phyloP scores from a whole-genome alignment of 2,888 invertebrate species.

The Scaptomyza cyrtandrae region DNA sequence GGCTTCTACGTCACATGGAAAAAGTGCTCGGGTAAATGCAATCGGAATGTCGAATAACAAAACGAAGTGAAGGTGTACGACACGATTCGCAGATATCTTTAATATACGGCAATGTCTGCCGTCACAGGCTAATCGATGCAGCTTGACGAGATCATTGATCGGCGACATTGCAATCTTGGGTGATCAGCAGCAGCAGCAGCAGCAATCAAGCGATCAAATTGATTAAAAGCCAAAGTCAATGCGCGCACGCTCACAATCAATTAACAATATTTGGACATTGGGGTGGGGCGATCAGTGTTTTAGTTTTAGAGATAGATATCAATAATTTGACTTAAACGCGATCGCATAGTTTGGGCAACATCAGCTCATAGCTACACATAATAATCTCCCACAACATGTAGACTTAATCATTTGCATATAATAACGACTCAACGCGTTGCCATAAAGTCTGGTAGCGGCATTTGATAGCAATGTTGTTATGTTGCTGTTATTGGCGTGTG shows the following conservation, averaged over 20 bases:
- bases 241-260: constrained; percentile 76
- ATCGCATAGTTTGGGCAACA: neutral
- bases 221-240: constrained; percentile 72
- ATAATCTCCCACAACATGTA: constrained; percentile 38
- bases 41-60: constrained; percentile 56
- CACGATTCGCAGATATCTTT: constrained; percentile 25
- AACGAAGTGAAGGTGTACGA: constrained; percentile 70
- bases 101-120: constrained; percentile 4
- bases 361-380: neutral
- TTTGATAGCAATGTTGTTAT: constrained; percentile 37
- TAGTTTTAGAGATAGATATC: constrained; percentile 55
- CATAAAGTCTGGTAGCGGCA: constrained; percentile 38
- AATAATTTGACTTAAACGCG: constrained; percentile 4
- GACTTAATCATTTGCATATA: constrained; percentile 46
- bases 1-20: constrained; percentile 42
- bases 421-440: constrained; percentile 9
- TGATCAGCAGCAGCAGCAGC: constrained; percentile 27
- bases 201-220: constrained; percentile 55
- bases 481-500: constrained; percentile 2
- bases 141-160: constrained; percentile 65
- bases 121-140: constrained; percentile 58
- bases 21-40: constrained; percentile 54
- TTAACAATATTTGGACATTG: constrained; percentile 65
- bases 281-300: constrained; percentile 34
- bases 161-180: constrained; percentile 17